A percentile compares a stretch with the other conserved stretches of the same genome.
These are phyloP conservation scores for Drosophila pseudotakahashii DNA, from an alignment of 2,888 invertebrate genomes.

Conservation along the genomic window DNA sequence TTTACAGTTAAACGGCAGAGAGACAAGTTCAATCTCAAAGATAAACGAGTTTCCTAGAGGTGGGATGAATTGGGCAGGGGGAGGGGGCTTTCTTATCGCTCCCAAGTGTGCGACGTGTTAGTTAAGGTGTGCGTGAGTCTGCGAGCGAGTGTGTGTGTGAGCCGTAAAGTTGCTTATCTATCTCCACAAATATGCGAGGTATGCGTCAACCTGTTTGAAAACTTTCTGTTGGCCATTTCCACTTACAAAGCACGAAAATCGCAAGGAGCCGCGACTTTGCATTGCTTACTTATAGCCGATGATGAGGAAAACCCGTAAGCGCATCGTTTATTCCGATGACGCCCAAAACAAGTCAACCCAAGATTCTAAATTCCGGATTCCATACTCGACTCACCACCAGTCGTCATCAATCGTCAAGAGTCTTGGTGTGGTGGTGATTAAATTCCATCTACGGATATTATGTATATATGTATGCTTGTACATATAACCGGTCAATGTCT, in stretches of 20 bases:
- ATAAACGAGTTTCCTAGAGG: slow-evolving; percentile 68
- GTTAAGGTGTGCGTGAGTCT: slow-evolving; percentile 5
- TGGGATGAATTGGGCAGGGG: not conserved
- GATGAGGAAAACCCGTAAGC: slow-evolving; percentile 55
- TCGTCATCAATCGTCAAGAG: slow-evolving; percentile 17
- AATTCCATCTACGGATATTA: slow-evolving; percentile 12
- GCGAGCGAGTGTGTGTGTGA: slow-evolving; percentile 15
- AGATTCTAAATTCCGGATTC: not conserved
- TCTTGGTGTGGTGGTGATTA: slow-evolving; percentile 15
- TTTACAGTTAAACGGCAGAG: slow-evolving; percentile 47
- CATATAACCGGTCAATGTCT: slow-evolving; percentile 22
- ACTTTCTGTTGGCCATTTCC: slow-evolving; percentile 75
- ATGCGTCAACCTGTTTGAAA: slow-evolving; percentile 80
- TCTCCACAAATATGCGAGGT: slow-evolving; percentile 75
- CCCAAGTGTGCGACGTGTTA: slow-evolving; percentile 33
- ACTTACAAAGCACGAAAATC: slow-evolving; percentile 56
- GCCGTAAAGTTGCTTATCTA: slow-evolving; percentile 69
- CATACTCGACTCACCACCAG: slow-evolving; percentile 1
- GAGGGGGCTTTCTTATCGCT: slow-evolving; percentile 30
- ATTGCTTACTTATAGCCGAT: slow-evolving; percentile 12
- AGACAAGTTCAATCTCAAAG: slow-evolving; percentile 72
- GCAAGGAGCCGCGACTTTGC: slow-evolving; percentile 47
- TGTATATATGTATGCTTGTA: not conserved
- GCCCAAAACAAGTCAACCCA: slow-evolving; percentile 48
- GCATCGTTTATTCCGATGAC: slow-evolving; percentile 37